These are phyloP conservation scores for Adelosebastes latens DNA, from an alignment of 2,797 vertebrate genomes.

Conservation along the genomic window DNA sequence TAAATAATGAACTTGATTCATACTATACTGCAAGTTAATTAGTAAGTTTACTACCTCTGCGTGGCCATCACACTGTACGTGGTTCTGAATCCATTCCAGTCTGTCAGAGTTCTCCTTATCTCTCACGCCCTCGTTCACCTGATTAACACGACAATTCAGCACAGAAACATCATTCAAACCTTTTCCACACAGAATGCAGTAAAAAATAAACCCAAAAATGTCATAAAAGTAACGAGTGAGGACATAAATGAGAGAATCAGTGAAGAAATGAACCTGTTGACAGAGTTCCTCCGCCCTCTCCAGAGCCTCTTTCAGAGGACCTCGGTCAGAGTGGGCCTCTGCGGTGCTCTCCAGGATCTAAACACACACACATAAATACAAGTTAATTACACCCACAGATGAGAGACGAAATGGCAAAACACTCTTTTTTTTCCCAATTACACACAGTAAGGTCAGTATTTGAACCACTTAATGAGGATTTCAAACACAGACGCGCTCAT, in stretches of 20 bases:
- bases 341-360: constrained; percentile 95
- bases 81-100: constrained; percentile 95
- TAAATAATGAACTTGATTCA: background rate
- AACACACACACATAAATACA: constrained; percentile 6
- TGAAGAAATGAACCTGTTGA: constrained; percentile 66
- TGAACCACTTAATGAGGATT: constrained; percentile 1
- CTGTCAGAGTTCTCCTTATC: constrained; percentile 96
- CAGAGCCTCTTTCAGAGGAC: constrained; percentile 86
- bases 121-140: constrained; percentile 96
- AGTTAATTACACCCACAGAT: background rate
- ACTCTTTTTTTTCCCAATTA: background rate
- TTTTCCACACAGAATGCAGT: background rate
- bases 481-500: constrained; percentile 12
- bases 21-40: background rate
- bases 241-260: background rate
- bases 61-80: constrained; percentile 91
- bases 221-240: background rate
- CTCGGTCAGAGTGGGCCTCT: constrained; percentile 87
- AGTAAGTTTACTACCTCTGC: constrained; percentile 84
- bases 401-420: background rate
- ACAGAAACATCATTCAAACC: background rate
- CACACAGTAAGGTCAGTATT: background rate
- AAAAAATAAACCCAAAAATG: background rate
- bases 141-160: constrained; percentile 28
- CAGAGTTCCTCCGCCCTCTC: constrained; percentile 94